Evolutionary conservation across 2,113 vertebrate genomes (phyloP).

Genomic region (Lycaon pictus): DNA sequence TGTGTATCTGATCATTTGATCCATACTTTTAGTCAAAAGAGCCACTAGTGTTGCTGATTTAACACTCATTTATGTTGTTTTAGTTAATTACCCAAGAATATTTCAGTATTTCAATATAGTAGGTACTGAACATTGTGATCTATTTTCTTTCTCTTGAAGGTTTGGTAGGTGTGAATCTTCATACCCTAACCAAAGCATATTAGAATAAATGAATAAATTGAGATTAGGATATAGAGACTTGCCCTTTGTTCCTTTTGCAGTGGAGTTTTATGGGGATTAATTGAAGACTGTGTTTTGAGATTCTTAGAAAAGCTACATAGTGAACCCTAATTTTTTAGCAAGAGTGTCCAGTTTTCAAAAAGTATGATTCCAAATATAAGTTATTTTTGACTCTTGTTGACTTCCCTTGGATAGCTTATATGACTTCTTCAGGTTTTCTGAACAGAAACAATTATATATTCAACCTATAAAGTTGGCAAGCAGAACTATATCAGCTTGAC

Average conservation of each 20-base stretch:
- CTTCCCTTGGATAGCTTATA: background rate
- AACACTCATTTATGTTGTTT: background rate
- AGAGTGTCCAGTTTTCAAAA: background rate
- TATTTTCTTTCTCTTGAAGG: background rate
- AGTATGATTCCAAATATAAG: background rate
- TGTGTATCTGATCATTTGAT: constrained; percentile 12
- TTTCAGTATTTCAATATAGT: background rate
- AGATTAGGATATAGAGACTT: background rate
- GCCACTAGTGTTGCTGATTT: background rate
- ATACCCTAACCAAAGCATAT: background rate
- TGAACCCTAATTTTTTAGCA: constrained; percentile 5
- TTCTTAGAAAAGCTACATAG: background rate
- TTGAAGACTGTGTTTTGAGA: background rate
- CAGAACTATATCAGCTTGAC: background rate
- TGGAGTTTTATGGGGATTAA: background rate
- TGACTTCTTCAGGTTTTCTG: background rate
- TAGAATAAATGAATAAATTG: background rate
- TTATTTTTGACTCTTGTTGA: background rate
- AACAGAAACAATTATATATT: background rate
- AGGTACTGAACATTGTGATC: background rate
- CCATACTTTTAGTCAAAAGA: constrained; percentile 17
- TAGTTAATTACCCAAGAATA: constrained; percentile 1
- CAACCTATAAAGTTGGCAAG: background rate
- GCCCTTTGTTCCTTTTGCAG: background rate
- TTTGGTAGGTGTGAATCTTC: background rate